phyloP scores from a whole-genome alignment of 2,113 vertebrate genomes.

The Crypturellus undulatus region DNA sequence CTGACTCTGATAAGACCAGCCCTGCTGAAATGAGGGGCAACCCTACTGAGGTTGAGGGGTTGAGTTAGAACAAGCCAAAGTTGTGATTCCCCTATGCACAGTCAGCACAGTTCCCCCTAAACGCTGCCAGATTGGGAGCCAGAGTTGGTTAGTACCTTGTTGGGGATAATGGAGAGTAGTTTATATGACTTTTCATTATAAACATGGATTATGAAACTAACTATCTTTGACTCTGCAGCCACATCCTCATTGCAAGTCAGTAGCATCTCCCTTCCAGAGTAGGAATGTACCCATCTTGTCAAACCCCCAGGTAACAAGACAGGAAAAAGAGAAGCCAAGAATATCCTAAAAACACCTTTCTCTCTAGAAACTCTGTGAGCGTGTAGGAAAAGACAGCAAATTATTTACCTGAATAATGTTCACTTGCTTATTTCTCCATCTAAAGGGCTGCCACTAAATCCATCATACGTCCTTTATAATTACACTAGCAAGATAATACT shows the following conservation, averaged over 20 bases:
- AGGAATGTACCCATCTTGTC: background rate
- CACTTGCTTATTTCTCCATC: background rate
- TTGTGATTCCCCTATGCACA: background rate
- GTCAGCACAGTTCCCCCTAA: background rate
- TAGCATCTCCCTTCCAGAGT: fast-evolving
- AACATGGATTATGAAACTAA: background rate
- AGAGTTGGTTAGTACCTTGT: background rate
- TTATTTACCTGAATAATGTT: background rate
- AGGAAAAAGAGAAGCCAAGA: background rate
- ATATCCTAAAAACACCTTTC: background rate
- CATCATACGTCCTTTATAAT: background rate
- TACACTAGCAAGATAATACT: background rate
- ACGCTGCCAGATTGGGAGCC: background rate
- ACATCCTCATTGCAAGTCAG: fast-evolving
- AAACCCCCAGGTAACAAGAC: background rate
- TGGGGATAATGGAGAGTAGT: fast-evolving
- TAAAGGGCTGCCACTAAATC: background rate
- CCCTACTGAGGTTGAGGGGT: background rate
- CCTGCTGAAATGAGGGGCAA: fast-evolving
- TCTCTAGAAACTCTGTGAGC: background rate
- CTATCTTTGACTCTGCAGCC: background rate
- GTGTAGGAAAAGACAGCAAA: background rate
- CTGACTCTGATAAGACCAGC: background rate
- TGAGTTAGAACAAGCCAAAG: background rate
- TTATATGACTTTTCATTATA: background rate